Conservation (phyloP, 2,113 vertebrate genomes). For the Cairina moschata region DNA sequence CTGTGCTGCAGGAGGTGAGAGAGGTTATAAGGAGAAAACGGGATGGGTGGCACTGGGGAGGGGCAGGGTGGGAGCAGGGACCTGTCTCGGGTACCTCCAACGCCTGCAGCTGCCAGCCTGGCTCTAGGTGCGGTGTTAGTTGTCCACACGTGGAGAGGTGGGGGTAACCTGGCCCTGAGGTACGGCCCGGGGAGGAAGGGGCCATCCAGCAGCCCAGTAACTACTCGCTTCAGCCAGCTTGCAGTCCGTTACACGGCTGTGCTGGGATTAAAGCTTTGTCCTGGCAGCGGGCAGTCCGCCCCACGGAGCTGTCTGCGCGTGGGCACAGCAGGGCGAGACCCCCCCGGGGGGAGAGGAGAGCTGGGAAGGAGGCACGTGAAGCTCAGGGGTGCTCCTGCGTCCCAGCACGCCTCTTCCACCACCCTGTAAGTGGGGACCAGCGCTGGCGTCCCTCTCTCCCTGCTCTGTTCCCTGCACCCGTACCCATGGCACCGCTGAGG, state of each 20-base stretch:
- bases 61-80: neutral
- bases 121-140: too few relatives aligned
- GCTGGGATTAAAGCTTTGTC: neutral
- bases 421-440: too few relatives aligned
- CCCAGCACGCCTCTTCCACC: too few relatives aligned
- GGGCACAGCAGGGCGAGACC: neutral
- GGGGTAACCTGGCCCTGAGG: too few relatives aligned
- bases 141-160: too few relatives aligned
- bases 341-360: neutral
- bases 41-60: rapidly evolving
- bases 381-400: neutral
- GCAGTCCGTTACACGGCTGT: too few relatives aligned
- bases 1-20: neutral
- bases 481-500: rapidly evolving
- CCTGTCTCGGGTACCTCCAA: neutral
- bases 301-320: rapidly evolving
- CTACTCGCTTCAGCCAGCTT: too few relatives aligned
- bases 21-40: neutral
- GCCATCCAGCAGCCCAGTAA: too few relatives aligned
- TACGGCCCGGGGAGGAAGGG: too few relatives aligned
- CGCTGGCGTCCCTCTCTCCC: neutral
- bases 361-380: rapidly evolving
- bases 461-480: neutral
- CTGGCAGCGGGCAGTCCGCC: neutral
- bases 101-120: too few relatives aligned